Evolutionary conservation across 2,797 vertebrate species (phyloP), one percentile per base, ranked within the genome.

Genomic region (Dendrocincla tyrannina): DNA sequence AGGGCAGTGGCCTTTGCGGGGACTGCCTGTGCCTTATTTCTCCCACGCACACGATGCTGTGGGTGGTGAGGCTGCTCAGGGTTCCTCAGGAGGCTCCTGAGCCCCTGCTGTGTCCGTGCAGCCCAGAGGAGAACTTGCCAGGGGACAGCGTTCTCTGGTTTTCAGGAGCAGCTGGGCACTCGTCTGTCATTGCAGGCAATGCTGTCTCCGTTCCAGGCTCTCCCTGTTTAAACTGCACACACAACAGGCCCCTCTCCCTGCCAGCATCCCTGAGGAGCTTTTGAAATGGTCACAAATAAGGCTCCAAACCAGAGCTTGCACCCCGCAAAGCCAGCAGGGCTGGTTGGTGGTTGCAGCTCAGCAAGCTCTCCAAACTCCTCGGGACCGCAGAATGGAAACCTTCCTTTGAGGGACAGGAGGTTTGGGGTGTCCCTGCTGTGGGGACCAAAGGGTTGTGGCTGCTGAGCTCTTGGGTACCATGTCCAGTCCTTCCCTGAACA

Each of bases 281-380:
- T 53, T 49, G 47, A 41, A 69, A 50, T 2, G 5, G 17, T 60
- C 39, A 22, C n/a, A 58, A 52, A 46, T 56, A n/a, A 46, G 68
- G 33, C 46, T 88, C 58, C 56, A 76, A 70, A 76, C 53, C 50
- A 23, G 35, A 75, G 37, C 67, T 27, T 33, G 3, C 30, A 8
- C 13, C 52, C 41, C 46, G 27, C 52, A 7, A 11, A 20, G 55
- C 9, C 6, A 49, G 32, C 32, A 17, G 67, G n/a, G 14, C 4
- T 1, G 20, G 55, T 41, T 4, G 3, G 32, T 0, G 5, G 10
- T 5, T 32, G 41, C 4, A 60, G 67, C 58, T 60, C 59, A 27
- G 35, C 37, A 14, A 20, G 59, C 37, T 35, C 47, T 27, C 8
- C 1, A 25, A 74, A 74, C 19, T 9, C 24, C 3, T 33, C 4